phyloP scores from a whole-genome alignment of 1,140 invertebrate genomes.

The Papilio dardanus region DNA sequence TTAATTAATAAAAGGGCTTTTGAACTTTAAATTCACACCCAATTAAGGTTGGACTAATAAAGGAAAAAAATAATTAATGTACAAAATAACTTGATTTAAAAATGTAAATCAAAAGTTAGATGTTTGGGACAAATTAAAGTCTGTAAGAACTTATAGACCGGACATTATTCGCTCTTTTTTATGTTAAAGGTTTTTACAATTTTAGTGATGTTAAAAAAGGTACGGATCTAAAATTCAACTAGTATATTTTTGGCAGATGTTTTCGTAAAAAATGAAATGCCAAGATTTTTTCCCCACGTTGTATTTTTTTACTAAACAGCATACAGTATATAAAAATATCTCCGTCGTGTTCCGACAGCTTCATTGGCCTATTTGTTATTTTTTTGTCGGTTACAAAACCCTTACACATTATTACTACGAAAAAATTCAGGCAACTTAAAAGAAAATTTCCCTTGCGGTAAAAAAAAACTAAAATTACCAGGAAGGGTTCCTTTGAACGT shows the following conservation, averaged over 20 bases:
- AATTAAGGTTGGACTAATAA: neutral
- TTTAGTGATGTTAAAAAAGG: neutral
- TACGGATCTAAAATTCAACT: neutral
- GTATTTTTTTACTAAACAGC: too few species aligned
- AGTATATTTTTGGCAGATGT: too few species aligned
- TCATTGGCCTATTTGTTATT: too few species aligned
- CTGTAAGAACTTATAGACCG: neutral
- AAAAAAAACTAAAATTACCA: neutral
- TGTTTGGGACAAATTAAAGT: neutral
- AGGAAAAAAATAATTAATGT: constrained; percentile 8
- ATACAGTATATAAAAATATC: too few species aligned
- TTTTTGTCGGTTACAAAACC: neutral
- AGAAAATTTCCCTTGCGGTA: neutral
- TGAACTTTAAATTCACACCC: constrained; percentile 23
- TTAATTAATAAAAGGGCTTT: constrained; percentile 35
- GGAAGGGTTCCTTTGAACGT: constrained; percentile 8
- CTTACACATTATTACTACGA: neutral
- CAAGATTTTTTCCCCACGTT: too few species aligned
- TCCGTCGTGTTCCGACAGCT: too few species aligned
- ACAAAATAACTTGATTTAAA: neutral
- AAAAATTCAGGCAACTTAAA: neutral
- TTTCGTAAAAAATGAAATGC: too few species aligned
- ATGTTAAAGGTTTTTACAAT: neutral
- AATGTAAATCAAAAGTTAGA: neutral
- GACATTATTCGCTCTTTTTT: neutral